Percentiles rank a stretch among this genome's conserved stretches.
phyloP scores from a whole-genome alignment of 2,797 vertebrate species.

The Ptychobarbus kaznakovi region DNA sequence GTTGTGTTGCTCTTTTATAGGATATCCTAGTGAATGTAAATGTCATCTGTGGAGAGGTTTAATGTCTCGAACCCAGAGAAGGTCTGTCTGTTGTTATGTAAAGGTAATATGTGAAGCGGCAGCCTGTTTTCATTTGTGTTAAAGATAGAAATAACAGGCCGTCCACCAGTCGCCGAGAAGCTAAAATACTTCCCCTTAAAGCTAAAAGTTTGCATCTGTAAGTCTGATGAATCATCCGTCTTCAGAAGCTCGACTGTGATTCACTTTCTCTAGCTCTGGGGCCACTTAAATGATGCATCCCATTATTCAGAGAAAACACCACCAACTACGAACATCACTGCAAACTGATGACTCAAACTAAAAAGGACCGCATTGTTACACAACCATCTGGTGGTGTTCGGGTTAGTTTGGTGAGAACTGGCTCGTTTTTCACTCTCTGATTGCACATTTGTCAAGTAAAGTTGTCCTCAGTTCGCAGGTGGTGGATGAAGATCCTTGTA shows the following conservation, averaged over 20 bases:
- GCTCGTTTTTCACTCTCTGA: background rate
- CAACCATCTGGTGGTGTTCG: slow-evolving; percentile 21
- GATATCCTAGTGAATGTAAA: background rate
- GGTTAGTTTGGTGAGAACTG: background rate
- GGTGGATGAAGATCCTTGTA: background rate
- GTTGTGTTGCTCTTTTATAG: background rate
- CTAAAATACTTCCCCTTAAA: background rate
- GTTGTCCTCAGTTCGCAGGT: slow-evolving; percentile 7
- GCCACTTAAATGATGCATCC: slow-evolving; percentile 30
- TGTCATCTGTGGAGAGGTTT: background rate
- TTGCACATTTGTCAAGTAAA: slow-evolving; percentile 3
- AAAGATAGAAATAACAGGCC: slow-evolving; percentile 2
- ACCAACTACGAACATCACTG: background rate
- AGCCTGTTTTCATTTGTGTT: background rate
- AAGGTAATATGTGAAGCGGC: background rate
- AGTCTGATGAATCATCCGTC: slow-evolving; percentile 17
- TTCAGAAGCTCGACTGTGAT: slow-evolving; percentile 11
- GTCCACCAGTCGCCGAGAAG: background rate
- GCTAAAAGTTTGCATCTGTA: slow-evolving; percentile 15
- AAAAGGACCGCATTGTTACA: background rate
- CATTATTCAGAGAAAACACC: slow-evolving; percentile 25
- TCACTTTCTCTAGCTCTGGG: slow-evolving; percentile 27
- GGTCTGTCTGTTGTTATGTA: background rate
- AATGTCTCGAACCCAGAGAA: background rate
- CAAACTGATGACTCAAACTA: slow-evolving; percentile 27